Base-by-base conservation (phyloP, 1,140 invertebrate species). In the Mercenaria mercenaria region DNA sequence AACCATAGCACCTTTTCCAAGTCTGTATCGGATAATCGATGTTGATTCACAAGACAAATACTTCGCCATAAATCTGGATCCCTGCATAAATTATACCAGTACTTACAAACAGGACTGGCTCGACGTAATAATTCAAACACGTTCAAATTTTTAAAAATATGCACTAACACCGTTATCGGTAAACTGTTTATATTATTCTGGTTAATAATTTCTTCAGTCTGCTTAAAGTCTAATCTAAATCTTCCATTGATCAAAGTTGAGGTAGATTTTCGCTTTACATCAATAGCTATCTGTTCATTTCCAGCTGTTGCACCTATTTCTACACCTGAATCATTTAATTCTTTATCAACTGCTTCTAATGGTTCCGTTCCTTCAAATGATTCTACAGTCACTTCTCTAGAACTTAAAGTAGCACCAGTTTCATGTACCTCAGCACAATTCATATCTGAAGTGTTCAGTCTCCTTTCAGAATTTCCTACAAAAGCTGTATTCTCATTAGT, bases 21-120 rank as follows among this genome's bases (percentile, higher is more conserved):
- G 43, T 64, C 56, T 18, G 32, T 32, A 89, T 92, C 91, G 1
- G 41, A 85, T 23, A 93, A 56, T 41, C 87, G 76, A 15, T 80
- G 72, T 61, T 91, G 85, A 47, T 88, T 85, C 11, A 59, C 67
- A 34, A 93, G 61, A 56, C 81, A 82, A 23, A 93, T 29, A 18
- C 32, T 56, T 10, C 90, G 74, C 92, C 92, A 93, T 0, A 93
- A 50, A n/a, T 87, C 90, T 29, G 83, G 88, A 67, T 93, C 92
- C 8, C 79, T 18, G 13, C 72, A 84, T 15, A 77, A 23, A 56
- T 85, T 76, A 34, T 90, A 79, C 92, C 92, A 93, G 26, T 74
- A 82, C 61, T 88, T 92, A 81, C 91, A 93, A 41, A 93, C 92
- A 29, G 52, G 43, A 23, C 72, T 59, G 3, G 79, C 91, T 23